A percentile compares a stretch with the other conserved stretches of the same genome.
These are phyloP conservation scores for Monomorium pharaonis DNA, from an alignment of 1,140 invertebrate genomes.

Conservation along the genomic window DNA sequence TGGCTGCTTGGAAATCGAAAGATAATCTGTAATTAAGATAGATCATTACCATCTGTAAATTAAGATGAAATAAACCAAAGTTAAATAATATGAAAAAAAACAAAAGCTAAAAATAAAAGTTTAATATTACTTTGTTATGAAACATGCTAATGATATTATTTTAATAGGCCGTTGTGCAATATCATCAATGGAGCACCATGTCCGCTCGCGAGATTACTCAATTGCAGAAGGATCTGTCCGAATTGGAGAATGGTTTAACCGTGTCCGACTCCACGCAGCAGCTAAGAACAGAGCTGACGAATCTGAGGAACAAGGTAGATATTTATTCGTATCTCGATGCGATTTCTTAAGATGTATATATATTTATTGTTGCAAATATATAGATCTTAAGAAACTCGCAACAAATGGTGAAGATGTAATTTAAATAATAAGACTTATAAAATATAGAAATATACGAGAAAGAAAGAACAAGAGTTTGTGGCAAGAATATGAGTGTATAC, in stretches of 20 bases:
- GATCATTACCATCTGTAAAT: not conserved
- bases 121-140: not conserved
- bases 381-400: constrained; percentile 13
- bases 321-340: not conserved
- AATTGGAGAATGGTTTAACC: constrained; percentile 89
- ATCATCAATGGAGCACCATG: constrained; percentile 90
- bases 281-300: constrained; percentile 88
- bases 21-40: not conserved
- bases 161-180: constrained; percentile 86
- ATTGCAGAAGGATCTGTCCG: constrained; percentile 89
- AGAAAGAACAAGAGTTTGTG: constrained; percentile 31
- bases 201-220: constrained; percentile 90
- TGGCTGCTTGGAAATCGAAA: too few relatives aligned
- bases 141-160: constrained; percentile 28
- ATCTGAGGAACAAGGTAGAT: constrained; percentile 83
- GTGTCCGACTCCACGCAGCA: constrained; percentile 89
- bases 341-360: not conserved
- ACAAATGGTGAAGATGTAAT: constrained; percentile 43
- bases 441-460: constrained; percentile 33
- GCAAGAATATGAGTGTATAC: constrained; percentile 60
- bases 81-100: not conserved
- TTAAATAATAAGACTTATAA: constrained; percentile 21
- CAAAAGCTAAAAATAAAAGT: constrained; percentile 14
- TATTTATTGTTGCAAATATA: constrained; percentile 1
- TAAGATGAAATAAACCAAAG: too few relatives aligned